Evolutionary conservation across 2,113 vertebrate species (phyloP).

Genomic region (Alexandromys fortis): DNA sequence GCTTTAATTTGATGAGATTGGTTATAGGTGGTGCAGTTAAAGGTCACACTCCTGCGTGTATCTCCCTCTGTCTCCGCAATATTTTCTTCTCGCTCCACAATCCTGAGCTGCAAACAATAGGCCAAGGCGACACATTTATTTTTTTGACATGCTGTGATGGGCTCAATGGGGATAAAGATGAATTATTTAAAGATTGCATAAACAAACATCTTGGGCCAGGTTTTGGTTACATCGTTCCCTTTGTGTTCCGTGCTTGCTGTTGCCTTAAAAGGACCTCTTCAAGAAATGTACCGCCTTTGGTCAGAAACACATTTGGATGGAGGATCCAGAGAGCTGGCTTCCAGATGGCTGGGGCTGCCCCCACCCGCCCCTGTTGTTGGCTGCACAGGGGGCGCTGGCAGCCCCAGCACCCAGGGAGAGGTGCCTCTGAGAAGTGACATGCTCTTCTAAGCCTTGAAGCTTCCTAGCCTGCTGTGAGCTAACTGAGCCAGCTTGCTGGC

Average conservation of each 20-base stretch:
- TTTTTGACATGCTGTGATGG: slow-evolving; percentile 84
- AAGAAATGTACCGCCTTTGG: slow-evolving; percentile 59
- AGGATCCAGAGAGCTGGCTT: not conserved
- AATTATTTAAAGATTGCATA: slow-evolving; percentile 89
- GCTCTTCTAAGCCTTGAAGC: slow-evolving; percentile 58
- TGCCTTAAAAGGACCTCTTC: not conserved
- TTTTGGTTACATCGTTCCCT: slow-evolving; percentile 68
- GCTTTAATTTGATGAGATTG: slow-evolving; percentile 99
- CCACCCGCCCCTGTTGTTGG: not conserved
- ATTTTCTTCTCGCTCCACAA: slow-evolving; percentile 85
- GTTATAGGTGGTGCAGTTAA: slow-evolving; percentile 98
- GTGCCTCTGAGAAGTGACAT: slow-evolving; percentile 36
- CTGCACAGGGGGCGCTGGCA: not conserved
- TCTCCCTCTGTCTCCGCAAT: slow-evolving; percentile 91
- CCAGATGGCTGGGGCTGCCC: slow-evolving; percentile 36
- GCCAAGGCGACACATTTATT: slow-evolving; percentile 94
- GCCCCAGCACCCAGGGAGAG: not conserved
- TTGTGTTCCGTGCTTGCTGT: slow-evolving; percentile 15
- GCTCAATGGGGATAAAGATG: slow-evolving; percentile 87
- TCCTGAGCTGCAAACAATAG: slow-evolving; percentile 94
- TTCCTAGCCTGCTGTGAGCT: slow-evolving; percentile 58
- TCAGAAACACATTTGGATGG: not conserved
- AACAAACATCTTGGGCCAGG: slow-evolving; percentile 85
- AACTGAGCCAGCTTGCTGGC: slow-evolving; percentile 12
- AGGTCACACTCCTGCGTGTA: slow-evolving; percentile 97